These are phyloP conservation scores for Oreochromis spilurus DNA, from an alignment of 2,113 vertebrate species.

Conservation along the genomic window DNA sequence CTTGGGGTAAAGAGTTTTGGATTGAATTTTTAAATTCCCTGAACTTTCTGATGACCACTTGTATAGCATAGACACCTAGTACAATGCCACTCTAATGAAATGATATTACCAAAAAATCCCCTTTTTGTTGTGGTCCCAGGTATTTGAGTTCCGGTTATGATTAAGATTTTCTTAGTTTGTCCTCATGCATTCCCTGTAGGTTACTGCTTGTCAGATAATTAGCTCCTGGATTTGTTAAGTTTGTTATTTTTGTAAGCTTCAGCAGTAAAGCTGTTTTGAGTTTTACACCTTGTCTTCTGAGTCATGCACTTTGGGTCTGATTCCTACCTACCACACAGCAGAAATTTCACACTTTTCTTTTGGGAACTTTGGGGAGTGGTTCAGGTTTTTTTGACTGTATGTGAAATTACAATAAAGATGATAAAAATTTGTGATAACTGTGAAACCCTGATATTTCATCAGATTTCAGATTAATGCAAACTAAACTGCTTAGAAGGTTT, in stretches of 20 bases:
- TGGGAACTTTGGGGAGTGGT: not conserved
- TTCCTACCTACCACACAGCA: not conserved
- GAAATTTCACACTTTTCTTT: not conserved
- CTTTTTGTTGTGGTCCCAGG: not conserved
- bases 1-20: not conserved
- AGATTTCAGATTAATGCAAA: not conserved
- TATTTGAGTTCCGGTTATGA: not conserved
- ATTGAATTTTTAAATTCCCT: not conserved
- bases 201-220: not conserved
- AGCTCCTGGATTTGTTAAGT: not conserved
- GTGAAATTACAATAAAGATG: not conserved
- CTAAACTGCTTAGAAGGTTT: not conserved
- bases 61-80: not conserved
- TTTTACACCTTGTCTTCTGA: not conserved
- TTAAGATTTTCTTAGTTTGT: not conserved
- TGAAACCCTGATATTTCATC: not conserved
- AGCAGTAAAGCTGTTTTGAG: not conserved
- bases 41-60: not conserved
- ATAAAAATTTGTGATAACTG: not conserved
- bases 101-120: not conserved
- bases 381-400: not conserved
- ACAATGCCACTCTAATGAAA: not conserved
- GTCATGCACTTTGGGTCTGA: not conserved
- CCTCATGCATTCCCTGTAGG: not conserved
- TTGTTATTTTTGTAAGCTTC: not conserved